Conservation (phyloP, 2,797 vertebrate genomes). For the Lutjanus campechanus region DNA sequence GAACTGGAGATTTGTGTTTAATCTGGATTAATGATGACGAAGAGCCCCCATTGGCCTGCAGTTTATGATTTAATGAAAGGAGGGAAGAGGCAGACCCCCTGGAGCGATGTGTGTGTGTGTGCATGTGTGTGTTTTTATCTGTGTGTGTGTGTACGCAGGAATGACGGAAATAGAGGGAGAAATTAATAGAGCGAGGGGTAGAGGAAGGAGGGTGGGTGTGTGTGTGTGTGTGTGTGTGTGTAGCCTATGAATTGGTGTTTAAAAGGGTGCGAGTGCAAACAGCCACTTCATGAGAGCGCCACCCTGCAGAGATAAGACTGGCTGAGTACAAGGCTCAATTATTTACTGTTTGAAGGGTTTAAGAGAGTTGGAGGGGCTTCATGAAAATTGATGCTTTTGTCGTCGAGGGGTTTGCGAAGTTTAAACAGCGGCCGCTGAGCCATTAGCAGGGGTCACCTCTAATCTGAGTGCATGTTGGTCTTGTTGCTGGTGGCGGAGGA, state of each 20-base stretch:
- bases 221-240: constrained; percentile 18
- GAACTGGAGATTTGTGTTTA: constrained; percentile 75
- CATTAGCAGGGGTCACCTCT: constrained; percentile 55
- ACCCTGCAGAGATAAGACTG: constrained; percentile 77
- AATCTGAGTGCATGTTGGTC: constrained; percentile 38
- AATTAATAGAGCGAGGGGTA: constrained; percentile 44
- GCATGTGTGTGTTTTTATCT: constrained; percentile 20
- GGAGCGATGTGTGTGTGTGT: constrained; percentile 27
- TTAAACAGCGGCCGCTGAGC: constrained; percentile 48
- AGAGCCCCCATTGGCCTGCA: constrained; percentile 59
- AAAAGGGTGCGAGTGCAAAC: constrained; percentile 48
- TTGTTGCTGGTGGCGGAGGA: constrained; percentile 30
- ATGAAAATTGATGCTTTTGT: constrained; percentile 61
- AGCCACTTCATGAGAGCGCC: constrained; percentile 60
- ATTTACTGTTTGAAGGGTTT: constrained; percentile 73
- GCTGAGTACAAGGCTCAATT: constrained; percentile 77
- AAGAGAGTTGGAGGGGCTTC: constrained; percentile 43
- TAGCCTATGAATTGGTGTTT: constrained; percentile 24
- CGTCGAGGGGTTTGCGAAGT: constrained; percentile 39
- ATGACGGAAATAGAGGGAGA: constrained; percentile 42
- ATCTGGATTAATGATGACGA: constrained; percentile 80
- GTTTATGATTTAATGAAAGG: constrained; percentile 80
- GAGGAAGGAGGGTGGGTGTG: background rate
- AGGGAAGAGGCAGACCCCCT: constrained; percentile 60
- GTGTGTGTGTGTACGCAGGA: constrained; percentile 30